These are phyloP conservation scores for Anguilla pacifica DNA, from an alignment of 2,797 vertebrate species.

Conservation along the genomic window DNA sequence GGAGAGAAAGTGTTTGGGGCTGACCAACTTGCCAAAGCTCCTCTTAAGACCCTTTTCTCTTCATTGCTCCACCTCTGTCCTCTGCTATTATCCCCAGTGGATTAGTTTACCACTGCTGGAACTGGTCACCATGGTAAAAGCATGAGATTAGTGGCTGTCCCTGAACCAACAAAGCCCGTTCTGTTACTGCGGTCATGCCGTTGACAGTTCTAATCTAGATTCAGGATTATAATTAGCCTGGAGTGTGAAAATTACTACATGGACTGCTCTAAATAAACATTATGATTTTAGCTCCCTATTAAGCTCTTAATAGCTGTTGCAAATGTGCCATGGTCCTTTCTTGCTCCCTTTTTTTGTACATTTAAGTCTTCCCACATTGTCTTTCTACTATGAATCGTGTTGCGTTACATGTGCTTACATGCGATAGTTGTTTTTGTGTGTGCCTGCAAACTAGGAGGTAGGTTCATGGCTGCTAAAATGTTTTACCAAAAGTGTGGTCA, in stretches of 20 bases:
- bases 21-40: not conserved
- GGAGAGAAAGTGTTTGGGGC: not conserved
- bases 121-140: slow-evolving; percentile 1
- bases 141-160: not conserved
- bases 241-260: not conserved
- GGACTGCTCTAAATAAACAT: not conserved
- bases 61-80: not conserved
- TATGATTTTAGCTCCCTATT: not conserved
- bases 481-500: not conserved
- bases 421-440: not conserved
- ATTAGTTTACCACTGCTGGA: not conserved
- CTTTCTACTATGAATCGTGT: not conserved
- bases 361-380: not conserved
- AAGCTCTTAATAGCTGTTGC: not conserved
- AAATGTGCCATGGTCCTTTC: too few relatives aligned
- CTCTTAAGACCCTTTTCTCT: not conserved
- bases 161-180: not conserved
- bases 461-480: too few relatives aligned
- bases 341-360: not conserved
- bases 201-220: not conserved
- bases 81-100: not conserved
- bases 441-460: too few relatives aligned
- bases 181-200: not conserved
- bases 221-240: not conserved
- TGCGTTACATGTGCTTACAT: not conserved